phyloP scores from a whole-genome alignment of 1,140 invertebrate genomes.

The Ostrea edulis region DNA sequence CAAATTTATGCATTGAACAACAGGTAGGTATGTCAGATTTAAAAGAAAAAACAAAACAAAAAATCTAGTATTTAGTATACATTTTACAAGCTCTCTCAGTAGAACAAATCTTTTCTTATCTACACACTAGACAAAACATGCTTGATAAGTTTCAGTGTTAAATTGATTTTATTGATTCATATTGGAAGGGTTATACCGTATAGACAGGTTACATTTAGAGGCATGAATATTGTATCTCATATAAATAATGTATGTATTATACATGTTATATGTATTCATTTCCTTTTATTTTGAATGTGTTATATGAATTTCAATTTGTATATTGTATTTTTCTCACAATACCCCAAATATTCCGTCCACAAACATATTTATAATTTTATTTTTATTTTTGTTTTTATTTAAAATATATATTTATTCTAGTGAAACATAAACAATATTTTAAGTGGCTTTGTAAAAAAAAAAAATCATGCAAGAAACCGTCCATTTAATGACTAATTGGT shows the following conservation, averaged over 20 bases:
- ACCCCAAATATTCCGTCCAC: background rate
- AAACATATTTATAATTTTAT: background rate
- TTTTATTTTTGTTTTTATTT: background rate
- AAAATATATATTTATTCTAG: background rate
- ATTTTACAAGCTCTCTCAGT: too few relatives aligned
- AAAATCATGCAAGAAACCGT: background rate
- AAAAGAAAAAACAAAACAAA: too few relatives aligned
- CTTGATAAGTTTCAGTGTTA: too few relatives aligned
- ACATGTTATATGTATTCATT: background rate
- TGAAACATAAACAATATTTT: background rate
- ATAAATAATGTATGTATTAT: background rate
- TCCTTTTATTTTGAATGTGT: background rate
- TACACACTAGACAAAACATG: too few relatives aligned
- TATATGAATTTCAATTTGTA: background rate
- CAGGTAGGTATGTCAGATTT: too few relatives aligned
- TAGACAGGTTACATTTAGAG: too few relatives aligned
- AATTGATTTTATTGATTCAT: too few relatives aligned
- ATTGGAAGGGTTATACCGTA: too few relatives aligned
- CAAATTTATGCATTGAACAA: too few relatives aligned
- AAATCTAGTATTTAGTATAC: too few relatives aligned
- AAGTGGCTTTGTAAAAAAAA: background rate
- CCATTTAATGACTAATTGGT: background rate
- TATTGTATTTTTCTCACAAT: background rate
- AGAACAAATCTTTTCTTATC: too few relatives aligned
- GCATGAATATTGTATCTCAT: too few relatives aligned